Evolutionary conservation across 2,888 invertebrate genomes (phyloP).

Genomic region (Ennomos fuscantarius): DNA sequence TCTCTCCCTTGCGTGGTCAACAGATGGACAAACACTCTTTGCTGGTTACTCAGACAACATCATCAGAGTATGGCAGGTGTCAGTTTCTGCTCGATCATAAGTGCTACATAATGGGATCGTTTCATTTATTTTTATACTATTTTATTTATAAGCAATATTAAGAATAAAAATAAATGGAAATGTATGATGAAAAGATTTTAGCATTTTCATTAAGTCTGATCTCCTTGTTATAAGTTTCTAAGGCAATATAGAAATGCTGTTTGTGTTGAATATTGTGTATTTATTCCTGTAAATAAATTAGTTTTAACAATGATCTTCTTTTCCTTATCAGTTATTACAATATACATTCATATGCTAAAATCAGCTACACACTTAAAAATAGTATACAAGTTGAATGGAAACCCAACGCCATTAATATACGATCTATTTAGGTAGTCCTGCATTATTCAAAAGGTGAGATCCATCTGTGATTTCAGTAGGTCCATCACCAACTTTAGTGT

Average conservation of each 20-base stretch:
- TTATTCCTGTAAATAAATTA: slow-evolving; percentile 65
- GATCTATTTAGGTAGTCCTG: slow-evolving; percentile 52
- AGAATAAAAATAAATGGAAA: slow-evolving; percentile 84
- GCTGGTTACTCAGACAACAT: slow-evolving; percentile 99
- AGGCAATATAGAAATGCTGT: slow-evolving; percentile 35
- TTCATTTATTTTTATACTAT: slow-evolving; percentile 82
- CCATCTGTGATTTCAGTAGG: slow-evolving; percentile 84
- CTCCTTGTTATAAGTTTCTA: slow-evolving; percentile 55
- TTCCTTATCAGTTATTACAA: slow-evolving; percentile 39
- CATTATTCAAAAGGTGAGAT: slow-evolving; percentile 63
- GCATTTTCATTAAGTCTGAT: slow-evolving; percentile 74
- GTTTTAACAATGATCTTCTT: slow-evolving; percentile 43
- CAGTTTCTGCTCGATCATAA: slow-evolving; percentile 90
- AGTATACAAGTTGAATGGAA: slow-evolving; percentile 13
- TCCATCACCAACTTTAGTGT: slow-evolving; percentile 93
- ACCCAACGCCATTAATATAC: slow-evolving; percentile 23
- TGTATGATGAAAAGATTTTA: slow-evolving; percentile 53
- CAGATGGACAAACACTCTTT: slow-evolving; percentile 99
- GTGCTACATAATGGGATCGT: slow-evolving; percentile 55
- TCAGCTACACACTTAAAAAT: background rate
- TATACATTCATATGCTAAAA: slow-evolving; percentile 9
- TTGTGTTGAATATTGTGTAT: slow-evolving; percentile 48
- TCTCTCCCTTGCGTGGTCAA: slow-evolving; percentile 98
- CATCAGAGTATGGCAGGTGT: slow-evolving; percentile 99
- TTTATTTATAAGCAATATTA: slow-evolving; percentile 38